These are phyloP conservation scores for Incurvaria masculella DNA, from an alignment of 2,888 invertebrate genomes.

Conservation along the genomic window DNA sequence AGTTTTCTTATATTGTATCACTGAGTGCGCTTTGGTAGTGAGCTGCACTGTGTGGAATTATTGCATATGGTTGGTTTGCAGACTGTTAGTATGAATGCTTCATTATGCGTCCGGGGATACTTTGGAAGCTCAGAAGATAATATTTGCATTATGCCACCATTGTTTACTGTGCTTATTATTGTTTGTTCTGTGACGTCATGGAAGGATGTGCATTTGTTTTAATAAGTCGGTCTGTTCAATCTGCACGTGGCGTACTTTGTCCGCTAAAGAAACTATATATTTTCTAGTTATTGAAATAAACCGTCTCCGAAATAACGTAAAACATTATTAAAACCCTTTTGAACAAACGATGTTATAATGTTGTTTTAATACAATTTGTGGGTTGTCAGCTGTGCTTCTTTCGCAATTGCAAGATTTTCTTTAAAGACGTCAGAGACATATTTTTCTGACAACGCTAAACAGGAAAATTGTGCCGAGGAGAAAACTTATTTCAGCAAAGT, in stretches of 20 bases:
- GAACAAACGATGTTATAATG: no score
- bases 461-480: neutral
- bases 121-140: constrained; percentile 40
- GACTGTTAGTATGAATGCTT: constrained; percentile 54
- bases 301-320: no score
- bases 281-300: no score
- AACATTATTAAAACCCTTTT: no score
- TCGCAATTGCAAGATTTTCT: no score
- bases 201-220: constrained; percentile 54
- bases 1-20: constrained; percentile 29
- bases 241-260: no score
- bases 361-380: no score
- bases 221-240: neutral
- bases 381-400: no score
- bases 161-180: constrained; percentile 55
- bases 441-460: neutral
- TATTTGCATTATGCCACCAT: constrained; percentile 53
- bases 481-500: neutral
- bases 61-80: constrained; percentile 55
- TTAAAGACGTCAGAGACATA: neutral
- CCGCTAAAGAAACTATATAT: no score
- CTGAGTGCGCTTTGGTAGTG: constrained; percentile 14
- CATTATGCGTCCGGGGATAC: constrained; percentile 49
- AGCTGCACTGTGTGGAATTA: constrained; percentile 38
- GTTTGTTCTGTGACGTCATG: constrained; percentile 50